These are phyloP conservation scores for Sesamia nonagrioides DNA, from an alignment of 1,140 invertebrate species.

Conservation along the genomic window DNA sequence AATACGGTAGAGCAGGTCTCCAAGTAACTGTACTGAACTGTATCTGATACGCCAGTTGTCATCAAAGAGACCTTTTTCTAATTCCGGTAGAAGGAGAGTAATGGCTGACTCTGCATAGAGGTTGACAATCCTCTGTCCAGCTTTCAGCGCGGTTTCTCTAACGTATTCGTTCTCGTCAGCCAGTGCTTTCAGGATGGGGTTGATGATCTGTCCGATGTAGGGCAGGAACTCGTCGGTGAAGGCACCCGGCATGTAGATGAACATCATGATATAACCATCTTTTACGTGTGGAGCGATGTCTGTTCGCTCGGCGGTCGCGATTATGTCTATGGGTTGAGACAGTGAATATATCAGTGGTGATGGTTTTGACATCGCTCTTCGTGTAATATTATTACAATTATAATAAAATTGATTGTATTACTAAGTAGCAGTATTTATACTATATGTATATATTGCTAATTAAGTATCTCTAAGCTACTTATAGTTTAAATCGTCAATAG, in stretches of 20 bases:
- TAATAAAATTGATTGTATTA: too few relatives aligned
- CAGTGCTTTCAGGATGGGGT: slow-evolving; percentile 98
- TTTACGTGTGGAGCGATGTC: slow-evolving; percentile 99
- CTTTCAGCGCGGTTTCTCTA: slow-evolving; percentile 97
- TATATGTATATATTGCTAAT: too few relatives aligned
- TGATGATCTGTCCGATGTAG: slow-evolving; percentile 99
- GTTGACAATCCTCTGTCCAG: slow-evolving; percentile 98
- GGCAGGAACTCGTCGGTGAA: slow-evolving; percentile 98
- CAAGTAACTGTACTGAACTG: slow-evolving; percentile 98
- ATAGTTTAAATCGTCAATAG: too few relatives aligned
- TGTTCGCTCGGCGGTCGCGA: slow-evolving; percentile 96
- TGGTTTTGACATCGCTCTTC: too few relatives aligned
- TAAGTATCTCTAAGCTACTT: too few relatives aligned
- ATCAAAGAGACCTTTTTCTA: slow-evolving; percentile 97
- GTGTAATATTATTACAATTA: too few relatives aligned
- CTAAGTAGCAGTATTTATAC: too few relatives aligned
- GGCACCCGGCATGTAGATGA: slow-evolving; percentile 99
- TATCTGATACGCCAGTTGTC: slow-evolving; percentile 99
- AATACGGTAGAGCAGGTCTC: slow-evolving; percentile 98
- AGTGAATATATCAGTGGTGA: neutral
- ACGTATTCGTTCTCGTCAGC: slow-evolving; percentile 99
- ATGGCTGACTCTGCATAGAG: slow-evolving; percentile 99
- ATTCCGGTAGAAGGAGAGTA: slow-evolving; percentile 96
- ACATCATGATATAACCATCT: slow-evolving; percentile 99
- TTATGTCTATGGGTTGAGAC: slow-evolving; percentile 91